Conservation (phyloP, 2,797 vertebrate genomes). For the Pseudotriccus pelzelni region DNA sequence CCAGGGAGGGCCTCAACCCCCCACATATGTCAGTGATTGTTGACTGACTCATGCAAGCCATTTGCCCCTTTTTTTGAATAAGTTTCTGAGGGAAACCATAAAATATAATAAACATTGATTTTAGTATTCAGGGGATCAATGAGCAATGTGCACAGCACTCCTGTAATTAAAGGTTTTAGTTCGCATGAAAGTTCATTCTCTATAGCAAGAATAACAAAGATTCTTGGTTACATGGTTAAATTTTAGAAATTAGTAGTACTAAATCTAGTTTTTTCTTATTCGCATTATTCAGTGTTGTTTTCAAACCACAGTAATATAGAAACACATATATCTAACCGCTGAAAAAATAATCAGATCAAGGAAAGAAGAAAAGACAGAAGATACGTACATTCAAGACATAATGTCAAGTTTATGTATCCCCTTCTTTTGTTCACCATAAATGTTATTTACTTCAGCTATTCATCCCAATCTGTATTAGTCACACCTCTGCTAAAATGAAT, state of each 20-base stretch:
- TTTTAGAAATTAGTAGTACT: background rate
- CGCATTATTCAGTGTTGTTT: background rate
- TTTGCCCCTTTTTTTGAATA: background rate
- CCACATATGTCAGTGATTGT: background rate
- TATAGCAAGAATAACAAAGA: background rate
- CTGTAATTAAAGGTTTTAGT: background rate
- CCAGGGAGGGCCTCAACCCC: background rate
- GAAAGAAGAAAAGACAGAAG: background rate
- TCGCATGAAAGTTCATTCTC: background rate
- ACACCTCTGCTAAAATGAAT: background rate
- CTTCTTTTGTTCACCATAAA: background rate
- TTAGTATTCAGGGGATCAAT: background rate
- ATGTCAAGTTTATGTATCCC: background rate
- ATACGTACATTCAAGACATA: background rate
- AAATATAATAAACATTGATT: background rate
- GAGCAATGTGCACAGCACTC: background rate
- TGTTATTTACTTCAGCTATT: background rate
- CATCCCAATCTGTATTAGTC: background rate
- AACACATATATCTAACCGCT: background rate
- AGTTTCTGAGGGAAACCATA: background rate
- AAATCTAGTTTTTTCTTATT: background rate
- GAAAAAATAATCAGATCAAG: background rate
- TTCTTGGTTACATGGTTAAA: background rate
- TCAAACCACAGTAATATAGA: background rate
- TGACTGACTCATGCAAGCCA: background rate